A percentile compares a stretch with the other conserved stretches of the same genome.
Evolutionary conservation across 2,888 invertebrate genomes (phyloP).

Genomic region (Caenorhabditis panamensis): DNA sequence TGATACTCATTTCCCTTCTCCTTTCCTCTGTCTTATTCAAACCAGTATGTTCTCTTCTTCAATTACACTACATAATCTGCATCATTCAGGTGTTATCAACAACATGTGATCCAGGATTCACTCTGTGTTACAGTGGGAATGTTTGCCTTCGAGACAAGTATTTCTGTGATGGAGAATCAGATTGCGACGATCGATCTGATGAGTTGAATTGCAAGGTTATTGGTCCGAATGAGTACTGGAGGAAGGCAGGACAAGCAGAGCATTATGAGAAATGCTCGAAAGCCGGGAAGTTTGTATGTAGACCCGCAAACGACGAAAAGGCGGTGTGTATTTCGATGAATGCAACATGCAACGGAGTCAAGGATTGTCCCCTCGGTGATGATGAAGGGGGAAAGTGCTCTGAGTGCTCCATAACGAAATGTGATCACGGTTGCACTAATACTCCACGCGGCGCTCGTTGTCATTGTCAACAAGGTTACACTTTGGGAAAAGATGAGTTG

Average conservation of each 20-base stretch:
- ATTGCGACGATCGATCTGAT: conserved; percentile 67
- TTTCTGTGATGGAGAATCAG: conserved; percentile 63
- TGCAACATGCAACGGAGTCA: conserved; percentile 79
- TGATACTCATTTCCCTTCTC: too few relatives aligned
- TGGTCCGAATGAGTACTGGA: too few relatives aligned
- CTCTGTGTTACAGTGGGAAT: conserved; percentile 19
- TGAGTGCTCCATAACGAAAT: conserved; percentile 49
- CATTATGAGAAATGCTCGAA: background rate
- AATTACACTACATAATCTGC: too few relatives aligned
- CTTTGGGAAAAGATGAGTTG: conserved; percentile 38
- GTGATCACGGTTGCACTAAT: conserved; percentile 43
- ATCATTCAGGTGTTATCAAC: too few relatives aligned
- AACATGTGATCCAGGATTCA: conserved; percentile 6
- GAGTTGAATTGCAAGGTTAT: conserved; percentile 37
- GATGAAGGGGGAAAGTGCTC: conserved; percentile 79
- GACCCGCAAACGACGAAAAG: too few relatives aligned
- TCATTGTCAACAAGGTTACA: too few relatives aligned
- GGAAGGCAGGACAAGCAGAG: too few relatives aligned
- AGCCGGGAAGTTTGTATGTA: conserved; percentile 20
- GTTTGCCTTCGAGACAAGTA: conserved; percentile 61
- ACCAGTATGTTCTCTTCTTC: too few relatives aligned
- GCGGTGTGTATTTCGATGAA: conserved; percentile 62
- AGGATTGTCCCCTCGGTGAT: conserved; percentile 81
- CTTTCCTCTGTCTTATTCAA: too few relatives aligned
- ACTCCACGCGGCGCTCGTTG: too few relatives aligned